Evolutionary conservation across 2,888 invertebrate species (phyloP).

Genomic region (Ormyrus pomaceus): DNA sequence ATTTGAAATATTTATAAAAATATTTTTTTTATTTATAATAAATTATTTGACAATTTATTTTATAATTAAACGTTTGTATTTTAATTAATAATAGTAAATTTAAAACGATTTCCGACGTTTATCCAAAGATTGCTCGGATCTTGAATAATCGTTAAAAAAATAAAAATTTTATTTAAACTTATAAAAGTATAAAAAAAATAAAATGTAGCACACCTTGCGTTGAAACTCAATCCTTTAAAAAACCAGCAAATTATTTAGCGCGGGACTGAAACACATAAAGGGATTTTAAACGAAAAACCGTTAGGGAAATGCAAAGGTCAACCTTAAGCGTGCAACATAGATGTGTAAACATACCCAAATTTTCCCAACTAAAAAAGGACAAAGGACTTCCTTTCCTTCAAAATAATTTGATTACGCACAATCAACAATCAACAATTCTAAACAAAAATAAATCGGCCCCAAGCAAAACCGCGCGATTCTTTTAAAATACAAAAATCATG

Average conservation of each 20-base stretch:
- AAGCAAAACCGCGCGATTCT: neutral
- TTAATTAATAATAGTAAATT: too few species aligned
- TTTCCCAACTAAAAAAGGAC: conserved; percentile 4
- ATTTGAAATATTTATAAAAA: too few species aligned
- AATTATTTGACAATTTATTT: too few species aligned
- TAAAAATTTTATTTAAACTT: too few species aligned
- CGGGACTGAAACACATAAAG: neutral
- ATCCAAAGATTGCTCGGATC: neutral
- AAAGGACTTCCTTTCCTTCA: neutral
- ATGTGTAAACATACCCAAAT: conserved; percentile 10
- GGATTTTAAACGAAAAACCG: conserved; percentile 40
- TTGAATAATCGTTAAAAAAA: conserved; percentile 9
- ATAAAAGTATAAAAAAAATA: too few species aligned
- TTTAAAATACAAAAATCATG: conserved; percentile 28
- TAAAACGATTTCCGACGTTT: neutral
- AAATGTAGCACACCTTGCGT: too few species aligned
- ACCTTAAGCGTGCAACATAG: neutral
- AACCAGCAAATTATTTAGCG: neutral
- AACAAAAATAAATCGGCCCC: neutral
- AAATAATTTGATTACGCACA: neutral
- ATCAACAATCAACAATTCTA: neutral
- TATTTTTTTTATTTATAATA: too few species aligned
- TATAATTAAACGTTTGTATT: too few species aligned
- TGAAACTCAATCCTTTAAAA: too few species aligned
- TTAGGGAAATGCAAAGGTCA: conserved; percentile 40